Base-by-base conservation (phyloP, 2,888 invertebrate genomes). In the Erebia aethiops region DNA sequence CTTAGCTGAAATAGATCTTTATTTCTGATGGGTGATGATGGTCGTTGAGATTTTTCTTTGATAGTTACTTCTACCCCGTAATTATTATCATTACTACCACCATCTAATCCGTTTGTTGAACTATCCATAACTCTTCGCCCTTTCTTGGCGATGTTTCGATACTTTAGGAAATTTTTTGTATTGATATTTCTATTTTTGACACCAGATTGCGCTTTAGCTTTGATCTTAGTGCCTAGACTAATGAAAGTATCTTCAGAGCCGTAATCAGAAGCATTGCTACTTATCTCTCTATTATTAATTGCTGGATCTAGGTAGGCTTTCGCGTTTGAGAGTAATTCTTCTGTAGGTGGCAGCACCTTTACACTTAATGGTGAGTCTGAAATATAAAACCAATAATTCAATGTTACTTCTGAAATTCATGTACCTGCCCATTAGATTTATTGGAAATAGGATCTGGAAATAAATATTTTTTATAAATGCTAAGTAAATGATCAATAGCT, bases 241-340 rank as follows among this genome's bases (percentile, higher is more conserved):
- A 92, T 89, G 75, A 84, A 93, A 1, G 94, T 94, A 69, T 94
- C 94, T 81, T 92, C 93, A 10, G 94, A 94, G 16, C 94, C 92
- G 76, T 90, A 89, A 73, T 93, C 93, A 2, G 93, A 93, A 49
- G 87, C 89, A 75, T 93, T 93, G 75, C 92, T 91, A 77, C 90
- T 89, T 69, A 88, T 76, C 16, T 89, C 90, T 78, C 81, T 87
- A 57, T 87, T 83, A 43, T 76, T 83, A 49, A 78, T 71, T 52
- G 79, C 78, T 35, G 81, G 74, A 18, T 80, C 79, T 43, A 81
- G 78, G 69, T 76, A 74, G 11, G 80, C 75, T 73, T 86, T 85
- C 41, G 82, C 78, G 71, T 75, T 76, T 35, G 84, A 82, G 1
- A 93, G 82, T 60, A 93, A 75, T 49, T 90, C 87, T 54, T 88